These are phyloP conservation scores for Chiroxiphia lanceolata DNA, from an alignment of 2,797 vertebrate genomes.

Conservation along the genomic window DNA sequence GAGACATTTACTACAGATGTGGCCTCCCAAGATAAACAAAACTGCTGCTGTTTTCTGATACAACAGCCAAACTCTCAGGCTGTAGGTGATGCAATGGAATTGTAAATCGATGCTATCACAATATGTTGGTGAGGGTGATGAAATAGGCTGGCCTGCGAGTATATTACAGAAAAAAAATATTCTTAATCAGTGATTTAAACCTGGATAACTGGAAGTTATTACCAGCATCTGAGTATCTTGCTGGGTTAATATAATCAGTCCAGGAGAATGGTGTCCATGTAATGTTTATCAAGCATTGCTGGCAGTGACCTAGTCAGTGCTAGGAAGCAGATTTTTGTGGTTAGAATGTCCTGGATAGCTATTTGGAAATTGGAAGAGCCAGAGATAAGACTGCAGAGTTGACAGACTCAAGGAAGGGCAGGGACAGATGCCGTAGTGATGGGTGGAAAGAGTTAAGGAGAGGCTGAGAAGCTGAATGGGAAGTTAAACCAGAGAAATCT, in stretches of 20 bases:
- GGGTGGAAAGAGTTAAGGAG: not conserved
- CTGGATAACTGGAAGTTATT: not conserved
- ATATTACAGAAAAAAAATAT: not conserved
- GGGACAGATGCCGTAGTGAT: not conserved
- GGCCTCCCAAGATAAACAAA: not conserved
- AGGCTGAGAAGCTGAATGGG: not conserved
- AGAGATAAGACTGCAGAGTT: not conserved
- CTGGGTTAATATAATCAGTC: not conserved
- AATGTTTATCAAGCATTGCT: not conserved
- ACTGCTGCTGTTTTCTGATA: not conserved
- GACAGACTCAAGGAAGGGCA: not conserved
- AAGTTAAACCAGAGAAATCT: not conserved
- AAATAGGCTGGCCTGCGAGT: not conserved
- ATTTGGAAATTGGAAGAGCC: not conserved
- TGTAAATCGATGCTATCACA: not conserved
- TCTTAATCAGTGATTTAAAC: not conserved
- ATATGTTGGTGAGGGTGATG: not conserved
- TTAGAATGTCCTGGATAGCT: not conserved
- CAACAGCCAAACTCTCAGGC: not conserved
- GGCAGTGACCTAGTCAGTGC: not conserved
- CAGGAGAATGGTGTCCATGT: not conserved
- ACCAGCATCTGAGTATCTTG: not conserved
- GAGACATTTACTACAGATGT: not conserved
- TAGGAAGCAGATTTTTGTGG: not conserved
- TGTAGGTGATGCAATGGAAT: not conserved